These are phyloP conservation scores for Paraplagusia blochii DNA, from an alignment of 2,113 vertebrate genomes.

Conservation along the genomic window DNA sequence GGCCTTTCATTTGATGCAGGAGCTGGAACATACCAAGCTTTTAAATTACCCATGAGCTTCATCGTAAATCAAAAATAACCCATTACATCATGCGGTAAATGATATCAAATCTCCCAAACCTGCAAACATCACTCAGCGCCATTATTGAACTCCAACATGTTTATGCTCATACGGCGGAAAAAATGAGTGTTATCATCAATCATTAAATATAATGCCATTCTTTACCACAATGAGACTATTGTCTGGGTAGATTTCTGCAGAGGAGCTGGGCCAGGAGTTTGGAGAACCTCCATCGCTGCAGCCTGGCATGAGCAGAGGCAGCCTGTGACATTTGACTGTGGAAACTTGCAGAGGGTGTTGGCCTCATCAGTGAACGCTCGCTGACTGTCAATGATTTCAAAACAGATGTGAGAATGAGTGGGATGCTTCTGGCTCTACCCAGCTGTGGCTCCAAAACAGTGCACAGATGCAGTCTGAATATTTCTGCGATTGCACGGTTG, in stretches of 20 bases:
- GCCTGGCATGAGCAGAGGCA: slow-evolving; percentile 46
- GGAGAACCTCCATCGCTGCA: slow-evolving; percentile 30
- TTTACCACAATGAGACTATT: slow-evolving; percentile 43
- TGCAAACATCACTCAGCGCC: neutral
- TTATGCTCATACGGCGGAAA: slow-evolving; percentile 1
- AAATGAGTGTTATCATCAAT: slow-evolving; percentile 16
- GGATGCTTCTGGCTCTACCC: slow-evolving; percentile 10
- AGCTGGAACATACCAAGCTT: slow-evolving; percentile 10
- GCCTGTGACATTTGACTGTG: slow-evolving; percentile 61
- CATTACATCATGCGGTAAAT: slow-evolving; percentile 7
- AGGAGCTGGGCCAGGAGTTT: slow-evolving; percentile 11
- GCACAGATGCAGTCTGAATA: slow-evolving; percentile 35
- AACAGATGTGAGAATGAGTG: slow-evolving; percentile 51
- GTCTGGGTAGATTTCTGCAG: slow-evolving; percentile 30
- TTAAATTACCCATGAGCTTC: slow-evolving; percentile 19
- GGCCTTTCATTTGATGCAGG: slow-evolving; percentile 11
- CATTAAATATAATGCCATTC: slow-evolving; percentile 27
- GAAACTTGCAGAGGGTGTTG: slow-evolving; percentile 71
- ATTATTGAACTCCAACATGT: slow-evolving; percentile 2
- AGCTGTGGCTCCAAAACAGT: slow-evolving; percentile 25
- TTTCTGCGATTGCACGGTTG: slow-evolving; percentile 20
- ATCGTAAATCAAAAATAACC: slow-evolving; percentile 1
- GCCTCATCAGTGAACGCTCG: slow-evolving; percentile 39
- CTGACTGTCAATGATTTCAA: slow-evolving; percentile 44
- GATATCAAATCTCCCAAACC: neutral